These are phyloP conservation scores for Lithophane socia DNA, from an alignment of 2,888 invertebrate species.

Conservation along the genomic window DNA sequence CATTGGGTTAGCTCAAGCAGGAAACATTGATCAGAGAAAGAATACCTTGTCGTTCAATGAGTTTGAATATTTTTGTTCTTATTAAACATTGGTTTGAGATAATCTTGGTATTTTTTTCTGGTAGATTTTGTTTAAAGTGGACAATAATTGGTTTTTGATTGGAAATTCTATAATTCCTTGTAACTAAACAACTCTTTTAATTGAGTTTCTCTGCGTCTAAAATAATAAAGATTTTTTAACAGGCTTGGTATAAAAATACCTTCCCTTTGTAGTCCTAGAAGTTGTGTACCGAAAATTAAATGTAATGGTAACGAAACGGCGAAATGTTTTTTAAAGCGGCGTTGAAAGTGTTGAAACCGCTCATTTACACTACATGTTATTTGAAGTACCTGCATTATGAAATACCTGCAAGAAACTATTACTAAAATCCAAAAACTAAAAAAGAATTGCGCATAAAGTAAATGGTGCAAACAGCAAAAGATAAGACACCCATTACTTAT, in stretches of 20 bases:
- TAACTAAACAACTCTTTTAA: background rate
- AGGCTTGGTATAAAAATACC: background rate
- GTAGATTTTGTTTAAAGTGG: too few relatives aligned
- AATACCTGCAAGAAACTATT: constrained; percentile 11
- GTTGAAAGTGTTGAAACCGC: background rate
- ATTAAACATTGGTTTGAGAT: background rate
- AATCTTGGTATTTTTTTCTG: background rate
- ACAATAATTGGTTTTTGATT: background rate
- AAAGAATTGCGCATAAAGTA: constrained; percentile 29
- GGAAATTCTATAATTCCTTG: background rate
- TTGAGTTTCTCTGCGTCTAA: background rate
- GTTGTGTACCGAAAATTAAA: background rate
- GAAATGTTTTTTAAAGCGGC: background rate
- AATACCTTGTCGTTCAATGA: background rate
- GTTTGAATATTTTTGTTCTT: too few relatives aligned
- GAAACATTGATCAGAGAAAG: background rate
- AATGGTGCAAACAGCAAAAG: constrained; percentile 39
- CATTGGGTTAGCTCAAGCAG: background rate
- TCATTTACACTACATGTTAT: constrained; percentile 23
- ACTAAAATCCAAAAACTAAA: constrained; percentile 15
- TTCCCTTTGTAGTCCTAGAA: background rate
- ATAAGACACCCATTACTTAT: constrained; percentile 43
- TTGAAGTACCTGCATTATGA: constrained; percentile 3
- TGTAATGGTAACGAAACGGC: background rate
- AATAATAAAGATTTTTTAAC: background rate